Evolutionary conservation across 2,888 invertebrate species (phyloP), one percentile per base, ranked within the genome.

Genomic region (Chrysolina haemoptera): DNA sequence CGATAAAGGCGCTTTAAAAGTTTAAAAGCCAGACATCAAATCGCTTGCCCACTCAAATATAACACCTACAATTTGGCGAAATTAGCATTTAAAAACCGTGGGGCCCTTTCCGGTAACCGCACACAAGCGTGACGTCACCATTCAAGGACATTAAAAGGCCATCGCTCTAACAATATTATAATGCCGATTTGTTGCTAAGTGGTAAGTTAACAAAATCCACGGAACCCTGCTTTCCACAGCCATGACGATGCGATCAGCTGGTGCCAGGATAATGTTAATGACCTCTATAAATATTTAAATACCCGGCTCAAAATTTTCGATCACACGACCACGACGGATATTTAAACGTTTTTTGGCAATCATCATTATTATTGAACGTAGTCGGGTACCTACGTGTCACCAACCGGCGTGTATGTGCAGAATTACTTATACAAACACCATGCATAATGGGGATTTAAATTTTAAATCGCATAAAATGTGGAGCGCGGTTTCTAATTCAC

Each of bases 31-130:
- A 73, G 73, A 70, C 74, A 71, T 18, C 53, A 53, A 40, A 73
- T 70, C 68, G 71, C 70, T 66, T 70, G 55, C 68, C 68, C 73
- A 69, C 74, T 71, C 73, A 55, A 66, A 68, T 71, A 69, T 55
- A 71, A 74, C 77, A 77, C 71, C 77, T 77, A 75, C 74, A 70
- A 74, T 73, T 62, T 64, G 64, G 40, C 67, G 22, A 65, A 72
- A 76, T 76, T 74, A 74, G 74, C 75, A 75, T 75, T 78, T 77
- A 69, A 73, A 76, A 78, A 76, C 55, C 46, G 43, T 72, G 75
- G 71, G 72, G 70, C 76, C 72, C 72, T 78, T 78, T 78, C 75
- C 78, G 76, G 76, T 72, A 67, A 68, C 48, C 48, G 68, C 35
- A 68, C 64, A 27, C 12, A 67, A 71, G 27, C 62, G 62, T 53